Conservation (phyloP, 2,797 vertebrate genomes). For the Rhabdophis nuchalis region DNA sequence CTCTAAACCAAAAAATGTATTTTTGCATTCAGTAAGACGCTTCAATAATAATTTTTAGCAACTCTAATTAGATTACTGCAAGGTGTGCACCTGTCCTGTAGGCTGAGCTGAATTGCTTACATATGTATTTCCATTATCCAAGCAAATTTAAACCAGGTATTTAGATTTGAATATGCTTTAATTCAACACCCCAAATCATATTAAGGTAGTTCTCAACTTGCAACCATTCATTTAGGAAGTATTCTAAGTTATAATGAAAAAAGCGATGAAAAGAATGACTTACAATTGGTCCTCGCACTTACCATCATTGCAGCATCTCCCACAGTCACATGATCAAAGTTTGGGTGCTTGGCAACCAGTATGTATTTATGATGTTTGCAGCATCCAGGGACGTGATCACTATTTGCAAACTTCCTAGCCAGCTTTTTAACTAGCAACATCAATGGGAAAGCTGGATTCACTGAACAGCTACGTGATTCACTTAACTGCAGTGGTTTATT, state of each 20-base stretch:
- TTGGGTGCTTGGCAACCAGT: not conserved
- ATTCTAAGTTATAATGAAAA: not conserved
- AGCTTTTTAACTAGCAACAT: not conserved
- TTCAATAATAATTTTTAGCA: not conserved
- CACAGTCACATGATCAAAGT: not conserved
- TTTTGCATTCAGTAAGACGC: not conserved
- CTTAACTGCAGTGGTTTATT: not conserved
- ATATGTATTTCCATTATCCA: slow-evolving; percentile 60
- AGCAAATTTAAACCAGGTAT: slow-evolving; percentile 57
- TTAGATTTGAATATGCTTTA: slow-evolving; percentile 58
- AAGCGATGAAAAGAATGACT: not conserved
- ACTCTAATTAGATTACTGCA: not conserved
- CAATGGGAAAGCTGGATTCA: not conserved
- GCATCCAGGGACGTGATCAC: not conserved
- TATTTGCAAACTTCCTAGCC: not conserved
- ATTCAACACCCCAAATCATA: slow-evolving; percentile 46
- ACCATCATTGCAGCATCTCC: not conserved
- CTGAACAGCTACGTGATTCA: not conserved
- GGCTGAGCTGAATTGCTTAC: not conserved
- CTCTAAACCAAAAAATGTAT: not conserved
- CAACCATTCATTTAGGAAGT: not conserved
- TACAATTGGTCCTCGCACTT: not conserved
- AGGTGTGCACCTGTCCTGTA: not conserved
- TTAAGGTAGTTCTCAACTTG: not conserved
- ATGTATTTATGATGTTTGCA: not conserved